A percentile compares a stretch with the other conserved stretches of the same genome.
Conservation (phyloP, 2,888 invertebrate genomes). For the Volucella bombylans region DNA sequence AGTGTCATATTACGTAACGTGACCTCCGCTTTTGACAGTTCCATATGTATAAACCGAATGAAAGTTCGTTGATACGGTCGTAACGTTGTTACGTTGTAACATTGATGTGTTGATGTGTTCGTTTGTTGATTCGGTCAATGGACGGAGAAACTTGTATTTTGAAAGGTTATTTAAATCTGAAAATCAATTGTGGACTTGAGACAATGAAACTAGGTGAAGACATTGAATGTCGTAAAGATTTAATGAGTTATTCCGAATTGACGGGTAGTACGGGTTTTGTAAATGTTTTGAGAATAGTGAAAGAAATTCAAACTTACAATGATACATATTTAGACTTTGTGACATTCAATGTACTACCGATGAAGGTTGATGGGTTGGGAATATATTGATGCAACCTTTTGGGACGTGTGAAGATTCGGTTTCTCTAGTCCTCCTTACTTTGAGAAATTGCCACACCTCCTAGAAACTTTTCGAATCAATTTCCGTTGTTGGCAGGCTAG, state of each 20-base stretch:
- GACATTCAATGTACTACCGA: no score
- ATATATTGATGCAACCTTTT: no score
- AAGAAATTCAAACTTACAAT: no score
- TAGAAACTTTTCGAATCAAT: no score
- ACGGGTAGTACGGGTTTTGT: not conserved
- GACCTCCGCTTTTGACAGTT: constrained; percentile 45
- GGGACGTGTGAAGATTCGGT: no score
- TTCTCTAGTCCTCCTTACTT: no score
- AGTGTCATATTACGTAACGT: constrained; percentile 49
- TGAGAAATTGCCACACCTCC: no score
- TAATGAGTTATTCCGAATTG: not conserved
- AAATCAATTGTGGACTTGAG: constrained; percentile 20
- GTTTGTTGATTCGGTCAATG: constrained; percentile 28
- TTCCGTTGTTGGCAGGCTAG: no score
- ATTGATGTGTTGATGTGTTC: not conserved
- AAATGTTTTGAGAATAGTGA: not conserved
- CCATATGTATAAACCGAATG: not conserved
- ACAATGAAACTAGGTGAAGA: constrained; percentile 34
- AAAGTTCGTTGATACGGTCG: no score
- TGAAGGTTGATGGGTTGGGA: no score
- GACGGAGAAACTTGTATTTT: constrained; percentile 12
- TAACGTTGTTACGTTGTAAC: no score
- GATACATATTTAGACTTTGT: no score
- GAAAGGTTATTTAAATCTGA: not conserved
- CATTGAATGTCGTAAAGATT: constrained; percentile 2